These are phyloP conservation scores for Glossophaga mutica DNA, from an alignment of 2,797 vertebrate genomes.

Conservation along the genomic window DNA sequence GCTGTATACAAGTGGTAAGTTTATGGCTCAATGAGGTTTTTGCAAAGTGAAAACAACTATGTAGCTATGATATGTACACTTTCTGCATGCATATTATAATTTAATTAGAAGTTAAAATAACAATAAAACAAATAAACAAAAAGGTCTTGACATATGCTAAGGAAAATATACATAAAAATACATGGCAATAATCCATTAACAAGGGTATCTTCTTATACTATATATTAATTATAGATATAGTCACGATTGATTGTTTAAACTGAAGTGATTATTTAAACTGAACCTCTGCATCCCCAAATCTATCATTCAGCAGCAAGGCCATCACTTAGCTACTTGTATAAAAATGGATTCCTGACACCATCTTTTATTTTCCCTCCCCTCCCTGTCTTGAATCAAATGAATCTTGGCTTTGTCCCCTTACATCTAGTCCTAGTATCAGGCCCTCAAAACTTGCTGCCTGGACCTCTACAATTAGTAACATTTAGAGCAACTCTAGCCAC, in stretches of 20 bases:
- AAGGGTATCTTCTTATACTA: background rate
- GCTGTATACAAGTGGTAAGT: background rate
- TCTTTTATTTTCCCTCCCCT: background rate
- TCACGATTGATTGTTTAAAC: background rate
- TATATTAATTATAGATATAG: background rate
- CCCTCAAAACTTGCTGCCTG: background rate
- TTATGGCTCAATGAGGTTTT: background rate
- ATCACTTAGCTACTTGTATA: background rate
- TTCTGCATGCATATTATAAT: background rate
- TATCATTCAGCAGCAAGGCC: background rate
- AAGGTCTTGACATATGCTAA: background rate
- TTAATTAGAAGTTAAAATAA: background rate
- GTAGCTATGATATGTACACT: background rate
- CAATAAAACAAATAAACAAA: background rate
- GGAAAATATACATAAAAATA: background rate
- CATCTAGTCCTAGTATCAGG: background rate
- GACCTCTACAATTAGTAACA: background rate
- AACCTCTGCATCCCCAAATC: background rate
- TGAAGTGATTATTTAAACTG: background rate
- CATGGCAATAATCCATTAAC: background rate
- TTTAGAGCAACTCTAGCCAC: background rate
- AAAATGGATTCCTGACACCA: background rate
- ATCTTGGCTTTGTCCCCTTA: background rate
- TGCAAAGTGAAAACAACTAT: background rate
- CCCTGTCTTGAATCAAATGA: background rate